Base-by-base conservation (phyloP, 2,797 vertebrate genomes). In the Gallinago solitaria region DNA sequence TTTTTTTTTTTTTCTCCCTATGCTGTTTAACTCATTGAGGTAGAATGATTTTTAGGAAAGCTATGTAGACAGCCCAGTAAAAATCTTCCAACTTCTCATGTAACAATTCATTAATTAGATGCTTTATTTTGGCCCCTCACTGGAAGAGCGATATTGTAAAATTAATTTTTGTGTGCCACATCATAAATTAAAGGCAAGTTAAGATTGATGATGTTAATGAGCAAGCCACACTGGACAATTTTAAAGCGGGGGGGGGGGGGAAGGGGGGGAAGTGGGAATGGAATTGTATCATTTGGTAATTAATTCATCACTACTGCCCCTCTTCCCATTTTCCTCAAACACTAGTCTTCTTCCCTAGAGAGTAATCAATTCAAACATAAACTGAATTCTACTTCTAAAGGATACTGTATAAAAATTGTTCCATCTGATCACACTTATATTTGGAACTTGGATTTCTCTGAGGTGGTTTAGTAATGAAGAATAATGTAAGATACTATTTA, bases 11-110 rank as follows among this genome's bases (percentile, higher is more conserved):
- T 90, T 97, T 67, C 27, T 91, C 20, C 16, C 16, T 18, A 9
- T 76, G 20, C 87, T 74, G 28, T 53, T 85, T 82, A 70, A 74
- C 32, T 95, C 27, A 37, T 20, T 61, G 69, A 83, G 63, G 23
- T 88, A 32, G 77, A 76, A 86, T 63, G 54, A 17, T 47, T 89
- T 95, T 86, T 83, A 78, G 63, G 45, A 82, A 87, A 89, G n/a
- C 41, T 69, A 2, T 67, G 8, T 81, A 76, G 65, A 33, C 64
- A 69, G 43, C 67, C 33, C 27, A 61, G 56, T 82, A 61, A 87
- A 92, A 88, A 45, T 82, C 33, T 69, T 81, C 12, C 17, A 65
- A 5, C 68, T 93, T 15, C 14, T 79, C 6, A 11, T 64, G n/a
- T 67, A 61, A 47, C 35, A 48, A 76, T 70, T 74, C 10, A 35